phyloP scores from a whole-genome alignment of 2,797 vertebrate species.

The Furcifer pardalis region DNA sequence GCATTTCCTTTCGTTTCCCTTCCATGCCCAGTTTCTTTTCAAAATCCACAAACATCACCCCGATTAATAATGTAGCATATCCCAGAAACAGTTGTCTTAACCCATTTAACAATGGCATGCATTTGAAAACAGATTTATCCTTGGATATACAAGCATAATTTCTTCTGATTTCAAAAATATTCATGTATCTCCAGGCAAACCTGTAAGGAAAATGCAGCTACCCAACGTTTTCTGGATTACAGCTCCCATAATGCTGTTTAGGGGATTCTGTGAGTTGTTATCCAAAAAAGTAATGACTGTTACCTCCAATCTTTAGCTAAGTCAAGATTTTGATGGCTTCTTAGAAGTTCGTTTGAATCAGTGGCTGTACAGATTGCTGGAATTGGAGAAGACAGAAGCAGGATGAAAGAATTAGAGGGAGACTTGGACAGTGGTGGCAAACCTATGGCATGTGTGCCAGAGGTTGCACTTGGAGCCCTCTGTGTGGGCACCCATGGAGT shows the following conservation, averaged over 20 bases:
- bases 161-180: background rate
- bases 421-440: too few species aligned
- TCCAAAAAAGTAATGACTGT: too few species aligned
- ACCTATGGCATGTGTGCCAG: too few species aligned
- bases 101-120: slow-evolving; percentile 17
- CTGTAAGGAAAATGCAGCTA: background rate
- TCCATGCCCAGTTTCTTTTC: slow-evolving; percentile 17
- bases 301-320: too few species aligned
- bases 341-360: slow-evolving; percentile 13
- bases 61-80: background rate
- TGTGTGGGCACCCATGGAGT: too few species aligned
- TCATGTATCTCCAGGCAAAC: background rate
- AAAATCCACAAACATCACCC: slow-evolving; percentile 16
- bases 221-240: background rate
- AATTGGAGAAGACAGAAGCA: slow-evolving; percentile 7
- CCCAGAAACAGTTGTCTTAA: slow-evolving; percentile 6
- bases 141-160: background rate
- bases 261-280: background rate
- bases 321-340: background rate
- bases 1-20: background rate
- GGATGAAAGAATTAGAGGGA: slow-evolving; percentile 30
- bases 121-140: slow-evolving; percentile 21
- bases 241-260: background rate
- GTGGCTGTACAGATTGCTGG: background rate
- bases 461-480: too few species aligned